Evolutionary conservation across 2,888 invertebrate species (phyloP).

Genomic region (Eupithecia centaureata): DNA sequence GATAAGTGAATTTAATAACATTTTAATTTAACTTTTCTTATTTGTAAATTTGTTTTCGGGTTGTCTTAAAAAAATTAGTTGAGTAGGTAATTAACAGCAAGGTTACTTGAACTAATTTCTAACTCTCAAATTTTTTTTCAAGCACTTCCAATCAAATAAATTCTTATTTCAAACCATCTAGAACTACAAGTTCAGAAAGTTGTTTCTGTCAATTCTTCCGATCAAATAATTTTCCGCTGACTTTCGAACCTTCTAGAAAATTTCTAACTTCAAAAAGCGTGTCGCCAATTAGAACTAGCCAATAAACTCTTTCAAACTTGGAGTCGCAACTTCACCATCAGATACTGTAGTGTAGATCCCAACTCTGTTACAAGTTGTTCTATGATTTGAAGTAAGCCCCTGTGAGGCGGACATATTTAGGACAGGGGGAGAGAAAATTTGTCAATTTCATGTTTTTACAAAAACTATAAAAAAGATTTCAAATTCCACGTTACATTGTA

Average conservation of each 20-base stretch:
- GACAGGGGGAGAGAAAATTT: neutral
- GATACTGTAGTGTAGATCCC: slow-evolving; percentile 32
- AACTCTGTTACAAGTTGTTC: slow-evolving; percentile 29
- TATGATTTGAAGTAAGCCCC: slow-evolving; percentile 28
- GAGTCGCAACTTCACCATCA: slow-evolving; percentile 38
- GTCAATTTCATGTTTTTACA: no score
- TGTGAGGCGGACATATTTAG: slow-evolving; percentile 9
- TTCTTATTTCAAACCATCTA: neutral
- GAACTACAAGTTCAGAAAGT: neutral
- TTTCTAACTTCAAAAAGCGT: slow-evolving; percentile 18
- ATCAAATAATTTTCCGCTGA: slow-evolving; percentile 11
- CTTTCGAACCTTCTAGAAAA: slow-evolving; percentile 5
- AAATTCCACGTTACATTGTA: no score
- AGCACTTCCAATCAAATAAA: slow-evolving; percentile 14
- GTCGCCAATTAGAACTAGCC: slow-evolving; percentile 34
- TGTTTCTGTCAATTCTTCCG: slow-evolving; percentile 13
- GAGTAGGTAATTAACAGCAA: neutral
- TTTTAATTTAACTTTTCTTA: neutral
- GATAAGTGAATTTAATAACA: neutral
- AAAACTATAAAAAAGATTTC: no score
- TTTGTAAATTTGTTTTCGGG: neutral
- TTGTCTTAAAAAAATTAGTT: neutral
- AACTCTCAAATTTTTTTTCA: neutral
- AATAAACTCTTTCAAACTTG: slow-evolving; percentile 34
- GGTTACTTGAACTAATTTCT: neutral